phyloP scores from a whole-genome alignment of 2,888 invertebrate genomes.

The Synanthedon formicaeformis region DNA sequence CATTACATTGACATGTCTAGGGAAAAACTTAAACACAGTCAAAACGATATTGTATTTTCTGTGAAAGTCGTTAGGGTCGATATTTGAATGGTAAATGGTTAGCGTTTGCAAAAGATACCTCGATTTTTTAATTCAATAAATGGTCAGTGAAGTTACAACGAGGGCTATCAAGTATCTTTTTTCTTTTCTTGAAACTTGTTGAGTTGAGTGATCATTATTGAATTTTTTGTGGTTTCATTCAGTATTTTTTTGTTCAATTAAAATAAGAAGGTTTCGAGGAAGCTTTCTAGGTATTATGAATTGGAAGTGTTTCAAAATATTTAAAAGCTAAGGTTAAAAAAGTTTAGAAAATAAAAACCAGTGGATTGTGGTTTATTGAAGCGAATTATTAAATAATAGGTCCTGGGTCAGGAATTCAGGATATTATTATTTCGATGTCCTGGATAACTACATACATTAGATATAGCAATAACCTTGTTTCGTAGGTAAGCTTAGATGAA shows the following conservation, averaged over 20 bases:
- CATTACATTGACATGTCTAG: not conserved
- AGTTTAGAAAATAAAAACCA: too few species aligned
- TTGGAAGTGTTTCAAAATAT: too few species aligned
- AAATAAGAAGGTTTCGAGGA: too few species aligned
- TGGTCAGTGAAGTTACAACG: constrained; percentile 26
- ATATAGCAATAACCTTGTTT: too few species aligned
- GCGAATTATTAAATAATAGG: too few species aligned
- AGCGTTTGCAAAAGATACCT: constrained; percentile 13
- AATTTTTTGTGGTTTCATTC: not conserved
- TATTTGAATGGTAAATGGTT: constrained; percentile 14
- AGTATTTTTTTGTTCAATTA: not conserved
- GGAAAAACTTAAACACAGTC: not conserved
- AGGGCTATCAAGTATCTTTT: constrained; percentile 7
- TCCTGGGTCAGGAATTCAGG: too few species aligned
- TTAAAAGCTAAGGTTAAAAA: too few species aligned
- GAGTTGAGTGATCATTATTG: not conserved
- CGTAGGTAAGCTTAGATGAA: too few species aligned
- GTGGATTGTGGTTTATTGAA: too few species aligned
- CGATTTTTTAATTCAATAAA: constrained; percentile 32
- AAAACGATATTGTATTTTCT: not conserved
- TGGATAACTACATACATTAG: too few species aligned
- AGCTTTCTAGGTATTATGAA: too few species aligned
- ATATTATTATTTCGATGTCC: too few species aligned
- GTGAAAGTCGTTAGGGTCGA: constrained; percentile 10
- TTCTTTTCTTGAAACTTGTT: not conserved